Base-by-base conservation (phyloP, 2,113 vertebrate species). In the Megaceryle maxima region DNA sequence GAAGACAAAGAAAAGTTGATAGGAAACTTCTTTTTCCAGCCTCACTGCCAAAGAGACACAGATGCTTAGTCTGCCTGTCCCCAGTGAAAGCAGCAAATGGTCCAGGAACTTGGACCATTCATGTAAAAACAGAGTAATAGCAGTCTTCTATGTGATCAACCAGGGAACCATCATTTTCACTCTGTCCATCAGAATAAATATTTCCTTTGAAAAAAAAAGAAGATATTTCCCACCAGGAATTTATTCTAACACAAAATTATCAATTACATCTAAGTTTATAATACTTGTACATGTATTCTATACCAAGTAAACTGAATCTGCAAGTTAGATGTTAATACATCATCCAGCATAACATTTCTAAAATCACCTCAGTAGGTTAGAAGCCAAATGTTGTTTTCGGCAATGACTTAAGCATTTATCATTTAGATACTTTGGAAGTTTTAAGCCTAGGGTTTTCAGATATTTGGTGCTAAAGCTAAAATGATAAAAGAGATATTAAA, bases 21-120 rank as follows among this genome's bases (percentile, higher is more conserved):
- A 39, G 56, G 31, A 90, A 29, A 51, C 88, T 92, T 92, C 88
- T 92, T 50, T 39, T 94, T 91, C 92, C 72, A 94, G 60, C 66
- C 33, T 92, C 33, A 11, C 69, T 94, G 80, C 46, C 75, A 87
- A 90, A 93, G 21, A 75, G 56, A 28, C 51, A 94, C 0, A 4
- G 91, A 90, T 94, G 68, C 68, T 95, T 93, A 95, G 63, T 77
- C 64, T 87, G 46, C 68, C 63, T 86, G 72, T 95, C 86, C 76
- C 92, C 86, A 67, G 63, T 90, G 94, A 90, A 96, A 92, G 92
- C 57, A 94, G 85, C 59, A 95, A 95, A 95, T 93, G 79, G 63
- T 80, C 90, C 92, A 93, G 44, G 63, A 92, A 86, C 88, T 37
- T 60, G 35, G 59, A 86, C 75, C 10, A 24, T 86, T 93, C 88